Conservation (phyloP, 2,888 invertebrate species). For the Cantharis nigra region DNA sequence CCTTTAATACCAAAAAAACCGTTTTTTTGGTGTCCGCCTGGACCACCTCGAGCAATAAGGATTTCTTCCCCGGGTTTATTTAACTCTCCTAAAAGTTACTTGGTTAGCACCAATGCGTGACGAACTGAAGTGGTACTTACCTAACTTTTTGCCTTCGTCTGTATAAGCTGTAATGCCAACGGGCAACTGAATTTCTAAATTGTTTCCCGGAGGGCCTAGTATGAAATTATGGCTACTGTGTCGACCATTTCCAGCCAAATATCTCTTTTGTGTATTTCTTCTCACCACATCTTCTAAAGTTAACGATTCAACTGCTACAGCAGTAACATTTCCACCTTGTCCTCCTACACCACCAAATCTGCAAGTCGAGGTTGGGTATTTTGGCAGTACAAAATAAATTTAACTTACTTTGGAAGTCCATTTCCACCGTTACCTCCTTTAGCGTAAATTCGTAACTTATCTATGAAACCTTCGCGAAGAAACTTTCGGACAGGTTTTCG, state of each 20-base stretch:
- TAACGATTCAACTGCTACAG: slow-evolving; percentile 67
- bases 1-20: slow-evolving; percentile 80
- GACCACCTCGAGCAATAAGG: slow-evolving; percentile 80
- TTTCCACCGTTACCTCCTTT: slow-evolving; percentile 84
- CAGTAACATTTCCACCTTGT: slow-evolving; percentile 84
- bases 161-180: slow-evolving; percentile 76
- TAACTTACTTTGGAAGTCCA: slow-evolving; percentile 64
- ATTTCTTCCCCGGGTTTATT: slow-evolving; percentile 70
- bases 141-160: slow-evolving; percentile 67
- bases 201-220: slow-evolving; percentile 74
- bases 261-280: slow-evolving; percentile 62
- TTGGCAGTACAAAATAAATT: background rate
- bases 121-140: slow-evolving; percentile 49
- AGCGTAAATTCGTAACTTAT: slow-evolving; percentile 78
- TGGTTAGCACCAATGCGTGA: background rate
- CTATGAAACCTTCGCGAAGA: slow-evolving; percentile 67
- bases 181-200: slow-evolving; percentile 76
- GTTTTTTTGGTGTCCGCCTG: slow-evolving; percentile 78
- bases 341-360: slow-evolving; percentile 91
- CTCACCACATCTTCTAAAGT: slow-evolving; percentile 61
- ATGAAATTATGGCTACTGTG: slow-evolving; percentile 76
- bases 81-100: slow-evolving; percentile 67
- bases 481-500: slow-evolving; percentile 60
- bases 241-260: slow-evolving; percentile 72
- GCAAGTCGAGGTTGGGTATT: slow-evolving; percentile 51